Conservation (phyloP, 2,113 vertebrate genomes). For the Eptesicus fuscus region DNA sequence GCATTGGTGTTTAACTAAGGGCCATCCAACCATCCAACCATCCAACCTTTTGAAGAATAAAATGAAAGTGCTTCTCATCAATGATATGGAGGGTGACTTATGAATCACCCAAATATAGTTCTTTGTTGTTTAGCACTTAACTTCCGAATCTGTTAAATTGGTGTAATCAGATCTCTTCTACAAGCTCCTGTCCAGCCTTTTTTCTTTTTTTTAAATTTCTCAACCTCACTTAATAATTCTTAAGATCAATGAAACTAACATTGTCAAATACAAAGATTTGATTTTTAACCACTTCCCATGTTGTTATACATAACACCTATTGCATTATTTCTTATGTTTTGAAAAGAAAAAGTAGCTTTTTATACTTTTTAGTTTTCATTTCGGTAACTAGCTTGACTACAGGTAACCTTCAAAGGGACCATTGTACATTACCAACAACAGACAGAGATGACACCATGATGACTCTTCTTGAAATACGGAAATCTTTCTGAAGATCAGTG, state of each 20-base stretch:
- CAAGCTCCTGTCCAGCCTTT: constrained; percentile 82
- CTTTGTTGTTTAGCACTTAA: constrained; percentile 83
- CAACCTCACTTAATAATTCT: constrained; percentile 76
- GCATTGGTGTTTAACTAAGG: constrained; percentile 85
- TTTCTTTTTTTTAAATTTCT: constrained; percentile 63
- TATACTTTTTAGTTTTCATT: constrained; percentile 89
- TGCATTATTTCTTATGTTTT: constrained; percentile 89
- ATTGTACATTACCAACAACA: constrained; percentile 81
- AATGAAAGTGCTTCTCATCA: constrained; percentile 86
- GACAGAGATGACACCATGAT: constrained; percentile 71
- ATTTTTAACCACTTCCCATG: constrained; percentile 84
- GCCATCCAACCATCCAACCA: constrained; percentile 82
- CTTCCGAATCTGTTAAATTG: constrained; percentile 81
- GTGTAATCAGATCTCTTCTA: constrained; percentile 79
- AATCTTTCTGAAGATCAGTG: constrained; percentile 77
- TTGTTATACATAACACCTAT: constrained; percentile 84
- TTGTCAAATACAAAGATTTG: constrained; percentile 80
- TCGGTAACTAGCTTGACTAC: constrained; percentile 88
- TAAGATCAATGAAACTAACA: constrained; percentile 79
- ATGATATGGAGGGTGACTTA: constrained; percentile 80
- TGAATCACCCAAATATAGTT: constrained; percentile 72
- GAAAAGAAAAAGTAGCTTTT: constrained; percentile 83
- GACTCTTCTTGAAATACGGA: constrained; percentile 80
- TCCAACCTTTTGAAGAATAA: constrained; percentile 77
- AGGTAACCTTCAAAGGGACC: constrained; percentile 89